Percentiles rank a stretch among this genome's conserved stretches.
Evolutionary conservation across 2,113 vertebrate genomes (phyloP).

Genomic region (Passer domesticus): DNA sequence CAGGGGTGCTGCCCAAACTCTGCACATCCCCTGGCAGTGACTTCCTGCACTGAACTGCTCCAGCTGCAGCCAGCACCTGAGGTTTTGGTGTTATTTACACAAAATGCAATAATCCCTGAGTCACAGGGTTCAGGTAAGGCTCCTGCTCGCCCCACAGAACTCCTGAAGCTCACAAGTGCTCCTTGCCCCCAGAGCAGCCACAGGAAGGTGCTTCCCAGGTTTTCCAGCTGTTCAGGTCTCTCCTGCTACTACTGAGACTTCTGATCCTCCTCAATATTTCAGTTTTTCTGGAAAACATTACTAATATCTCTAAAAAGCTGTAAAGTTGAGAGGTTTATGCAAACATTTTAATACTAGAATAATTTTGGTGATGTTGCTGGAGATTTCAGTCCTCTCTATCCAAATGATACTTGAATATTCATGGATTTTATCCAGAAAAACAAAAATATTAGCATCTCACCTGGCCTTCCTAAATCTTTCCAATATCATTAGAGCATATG

Average conservation of each 20-base stretch:
- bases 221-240: background rate
- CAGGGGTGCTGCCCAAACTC: background rate
- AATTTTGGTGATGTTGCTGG: background rate
- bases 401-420: background rate
- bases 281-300: background rate
- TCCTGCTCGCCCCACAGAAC: background rate
- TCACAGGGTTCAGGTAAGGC: background rate
- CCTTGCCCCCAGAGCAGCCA: background rate
- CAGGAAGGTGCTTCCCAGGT: background rate
- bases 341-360: background rate
- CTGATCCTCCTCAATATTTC: background rate
- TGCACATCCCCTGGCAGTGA: background rate
- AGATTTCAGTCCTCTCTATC: background rate
- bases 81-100: background rate
- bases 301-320: background rate
- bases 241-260: background rate
- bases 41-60: background rate
- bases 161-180: background rate
- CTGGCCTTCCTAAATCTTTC: background rate
- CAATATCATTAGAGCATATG: background rate
- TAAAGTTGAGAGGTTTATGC: background rate
- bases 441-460: background rate
- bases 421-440: background rate
- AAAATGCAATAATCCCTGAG: background rate
- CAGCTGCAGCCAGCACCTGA: background rate